Percentiles rank a stretch among this genome's conserved stretches.
Evolutionary conservation across 2,113 vertebrate genomes (phyloP).

Genomic region (Tachysurus fulvidraco): DNA sequence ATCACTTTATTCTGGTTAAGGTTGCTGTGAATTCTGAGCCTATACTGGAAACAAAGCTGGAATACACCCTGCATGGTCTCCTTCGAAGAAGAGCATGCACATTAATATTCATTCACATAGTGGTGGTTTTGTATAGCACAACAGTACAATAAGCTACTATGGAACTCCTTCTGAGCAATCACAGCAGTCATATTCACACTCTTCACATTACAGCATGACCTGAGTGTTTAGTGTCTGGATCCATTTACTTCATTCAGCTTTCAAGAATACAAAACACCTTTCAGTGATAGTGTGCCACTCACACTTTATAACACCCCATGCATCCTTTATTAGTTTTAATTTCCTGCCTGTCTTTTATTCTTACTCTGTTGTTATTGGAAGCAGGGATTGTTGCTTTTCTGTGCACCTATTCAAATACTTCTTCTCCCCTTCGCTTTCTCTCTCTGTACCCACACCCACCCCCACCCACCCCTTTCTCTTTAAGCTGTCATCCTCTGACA

Average conservation of each 20-base stretch:
- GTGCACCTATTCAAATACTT: neutral
- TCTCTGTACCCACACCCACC: neutral
- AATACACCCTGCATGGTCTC: neutral
- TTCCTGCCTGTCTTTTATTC: conserved; percentile 23
- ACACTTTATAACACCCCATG: conserved; percentile 71
- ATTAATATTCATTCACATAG: neutral
- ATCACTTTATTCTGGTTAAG: conserved; percentile 2
- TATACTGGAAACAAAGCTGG: neutral
- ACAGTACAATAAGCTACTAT: neutral
- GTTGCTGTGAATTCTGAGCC: neutral
- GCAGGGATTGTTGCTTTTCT: conserved; percentile 19
- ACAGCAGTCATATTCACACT: conserved; percentile 30
- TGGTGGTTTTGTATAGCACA: neutral
- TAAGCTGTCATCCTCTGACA: conserved; percentile 93
- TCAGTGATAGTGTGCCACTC: conserved; percentile 64
- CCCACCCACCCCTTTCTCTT: conserved; percentile 49
- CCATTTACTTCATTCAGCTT: conserved; percentile 52
- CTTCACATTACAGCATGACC: conserved; percentile 37
- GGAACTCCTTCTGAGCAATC: conserved; percentile 4
- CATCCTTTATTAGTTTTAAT: conserved; percentile 75
- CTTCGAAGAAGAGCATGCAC: neutral
- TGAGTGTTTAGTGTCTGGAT: conserved; percentile 31
- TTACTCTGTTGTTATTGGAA: conserved; percentile 7
- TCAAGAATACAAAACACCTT: conserved; percentile 65
- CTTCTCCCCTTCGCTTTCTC: conserved; percentile 31